These are phyloP conservation scores for Tinea trinotella DNA, from an alignment of 2,888 invertebrate species.

Conservation along the genomic window DNA sequence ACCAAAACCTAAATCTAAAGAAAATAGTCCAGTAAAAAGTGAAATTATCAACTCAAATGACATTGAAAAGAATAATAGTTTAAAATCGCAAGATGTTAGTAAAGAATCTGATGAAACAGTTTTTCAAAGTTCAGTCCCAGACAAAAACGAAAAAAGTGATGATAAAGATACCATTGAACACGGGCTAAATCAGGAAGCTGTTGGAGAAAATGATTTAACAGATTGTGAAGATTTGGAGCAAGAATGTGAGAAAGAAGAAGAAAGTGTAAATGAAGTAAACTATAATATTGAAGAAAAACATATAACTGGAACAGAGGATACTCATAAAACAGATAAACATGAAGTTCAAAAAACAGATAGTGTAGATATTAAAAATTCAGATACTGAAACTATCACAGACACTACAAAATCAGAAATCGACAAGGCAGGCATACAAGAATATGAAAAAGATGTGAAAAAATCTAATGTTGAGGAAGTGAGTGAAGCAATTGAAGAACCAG, in stretches of 20 bases:
- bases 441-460: slow-evolving; percentile 11
- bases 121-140: not conserved
- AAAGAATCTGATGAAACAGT: not conserved
- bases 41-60: slow-evolving; percentile 22
- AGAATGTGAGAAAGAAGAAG: slow-evolving; percentile 13
- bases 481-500: slow-evolving; percentile 81
- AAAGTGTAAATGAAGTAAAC: not conserved
- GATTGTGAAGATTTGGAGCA: slow-evolving; percentile 14
- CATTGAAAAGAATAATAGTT: slow-evolving; percentile 19
- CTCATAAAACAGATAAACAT: slow-evolving; percentile 18
- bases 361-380: slow-evolving; percentile 19
- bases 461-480: slow-evolving; percentile 46
- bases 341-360: slow-evolving; percentile 16
- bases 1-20: slow-evolving; percentile 18
- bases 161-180: not conserved
- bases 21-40: slow-evolving; percentile 20
- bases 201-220: slow-evolving; percentile 21
- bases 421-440: not conserved
- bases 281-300: not conserved
- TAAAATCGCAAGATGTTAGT: slow-evolving; percentile 19
- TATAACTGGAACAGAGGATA: not conserved
- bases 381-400: slow-evolving; percentile 21
- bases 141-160: not conserved
- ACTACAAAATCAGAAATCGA: slow-evolving; percentile 19
- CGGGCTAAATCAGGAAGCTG: slow-evolving; percentile 15